These are phyloP conservation scores for Peromyscus eremicus DNA, from an alignment of 2,797 vertebrate genomes.

Conservation along the genomic window DNA sequence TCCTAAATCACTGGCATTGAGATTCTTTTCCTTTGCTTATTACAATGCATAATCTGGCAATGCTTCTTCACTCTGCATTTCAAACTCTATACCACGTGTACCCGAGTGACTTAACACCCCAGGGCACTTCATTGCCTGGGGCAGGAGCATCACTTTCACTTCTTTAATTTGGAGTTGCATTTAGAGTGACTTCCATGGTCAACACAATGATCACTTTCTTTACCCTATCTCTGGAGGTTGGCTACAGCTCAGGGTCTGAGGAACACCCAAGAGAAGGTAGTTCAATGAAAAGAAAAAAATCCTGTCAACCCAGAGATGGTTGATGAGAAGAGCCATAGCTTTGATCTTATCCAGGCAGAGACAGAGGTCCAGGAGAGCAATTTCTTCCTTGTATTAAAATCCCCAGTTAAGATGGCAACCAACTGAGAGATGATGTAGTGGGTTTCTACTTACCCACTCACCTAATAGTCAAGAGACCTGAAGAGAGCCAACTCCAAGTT, in stretches of 20 bases:
- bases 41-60: rapidly evolving
- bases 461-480: background rate
- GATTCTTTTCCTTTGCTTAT: background rate
- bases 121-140: background rate
- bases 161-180: background rate
- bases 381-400: background rate
- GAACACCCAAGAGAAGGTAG: background rate
- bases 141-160: no score
- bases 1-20: background rate
- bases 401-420: background rate
- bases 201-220: no score
- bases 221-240: background rate
- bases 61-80: background rate
- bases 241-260: background rate
- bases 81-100: background rate
- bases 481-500: background rate
- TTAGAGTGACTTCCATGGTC: background rate
- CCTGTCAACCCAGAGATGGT: background rate
- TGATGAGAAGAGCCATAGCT: background rate
- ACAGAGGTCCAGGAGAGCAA: background rate
- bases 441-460: background rate
- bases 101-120: no score
- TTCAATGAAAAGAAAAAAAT: background rate
- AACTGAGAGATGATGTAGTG: background rate
- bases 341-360: background rate